These are phyloP conservation scores for Ascaphus truei DNA, from an alignment of 2,113 vertebrate species.

Conservation along the genomic window DNA sequence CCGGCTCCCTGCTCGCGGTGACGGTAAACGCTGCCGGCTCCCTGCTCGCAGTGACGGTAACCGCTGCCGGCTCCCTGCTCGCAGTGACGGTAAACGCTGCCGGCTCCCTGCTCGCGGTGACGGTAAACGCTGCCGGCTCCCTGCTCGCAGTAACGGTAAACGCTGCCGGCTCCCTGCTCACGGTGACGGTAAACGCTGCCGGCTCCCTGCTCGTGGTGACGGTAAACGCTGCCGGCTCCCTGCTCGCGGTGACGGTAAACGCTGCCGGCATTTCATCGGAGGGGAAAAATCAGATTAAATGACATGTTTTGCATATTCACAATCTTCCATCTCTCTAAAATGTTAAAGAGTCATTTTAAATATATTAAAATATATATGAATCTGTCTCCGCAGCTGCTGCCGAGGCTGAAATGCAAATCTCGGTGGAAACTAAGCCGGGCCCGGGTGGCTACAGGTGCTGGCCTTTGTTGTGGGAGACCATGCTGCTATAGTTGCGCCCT, in stretches of 20 bases:
- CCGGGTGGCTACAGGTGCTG: too few relatives aligned
- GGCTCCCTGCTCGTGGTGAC: too few relatives aligned
- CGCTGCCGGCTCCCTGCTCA: not conserved
- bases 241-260: conserved; percentile 6
- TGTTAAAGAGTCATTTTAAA: conserved; percentile 7
- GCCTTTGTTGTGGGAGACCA: too few relatives aligned
- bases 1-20: conserved; percentile 6
- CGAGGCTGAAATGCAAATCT: not conserved
- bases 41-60: too few relatives aligned
- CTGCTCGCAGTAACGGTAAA: too few relatives aligned
- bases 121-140: conserved; percentile 10
- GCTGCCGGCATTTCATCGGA: conserved; percentile 18
- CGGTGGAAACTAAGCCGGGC: too few relatives aligned
- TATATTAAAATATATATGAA: not conserved
- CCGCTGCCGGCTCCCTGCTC: too few relatives aligned
- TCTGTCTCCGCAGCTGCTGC: not conserved
- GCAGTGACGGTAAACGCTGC: too few relatives aligned
- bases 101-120: conserved; percentile 7
- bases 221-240: too few relatives aligned
- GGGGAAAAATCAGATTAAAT: conserved; percentile 14
- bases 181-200: conserved; percentile 12
- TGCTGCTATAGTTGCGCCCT: too few relatives aligned
- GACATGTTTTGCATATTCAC: conserved; percentile 26
- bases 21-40: conserved; percentile 12
- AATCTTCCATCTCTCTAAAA: not conserved